A percentile compares a stretch with the other conserved stretches of the same genome.
These are phyloP conservation scores for Scaptomyza caliginosa DNA, from an alignment of 2,888 invertebrate species.

Conservation along the genomic window DNA sequence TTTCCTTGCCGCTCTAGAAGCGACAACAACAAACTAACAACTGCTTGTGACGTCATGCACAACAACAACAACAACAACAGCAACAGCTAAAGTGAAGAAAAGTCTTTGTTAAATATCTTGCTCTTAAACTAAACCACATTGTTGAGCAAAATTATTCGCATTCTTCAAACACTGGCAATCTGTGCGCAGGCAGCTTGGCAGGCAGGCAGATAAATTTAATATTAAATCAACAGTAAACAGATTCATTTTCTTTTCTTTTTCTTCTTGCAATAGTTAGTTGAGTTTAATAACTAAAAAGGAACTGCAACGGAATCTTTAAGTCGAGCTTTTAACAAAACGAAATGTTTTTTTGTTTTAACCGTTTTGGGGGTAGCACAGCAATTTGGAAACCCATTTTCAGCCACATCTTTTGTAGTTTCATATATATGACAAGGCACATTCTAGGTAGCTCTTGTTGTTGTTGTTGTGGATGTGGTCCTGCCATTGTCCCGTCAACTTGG, in stretches of 20 bases:
- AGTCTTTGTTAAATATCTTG: neutral
- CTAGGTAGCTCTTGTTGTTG: conserved; percentile 1
- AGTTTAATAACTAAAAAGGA: no score
- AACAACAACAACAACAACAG: no score
- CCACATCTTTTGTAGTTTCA: conserved; percentile 27
- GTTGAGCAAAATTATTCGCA: neutral
- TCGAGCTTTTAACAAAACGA: neutral
- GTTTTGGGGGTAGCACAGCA: conserved; percentile 31
- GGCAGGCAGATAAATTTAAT: neutral
- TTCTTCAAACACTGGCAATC: neutral
- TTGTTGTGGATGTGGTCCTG: conserved; percentile 11
- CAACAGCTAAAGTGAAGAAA: neutral
- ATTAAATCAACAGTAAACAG: neutral
- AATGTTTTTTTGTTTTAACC: conserved; percentile 3
- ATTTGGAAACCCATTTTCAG: conserved; percentile 13
- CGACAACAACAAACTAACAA: neutral
- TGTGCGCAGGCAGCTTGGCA: neutral
- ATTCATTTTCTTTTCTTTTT: neutral
- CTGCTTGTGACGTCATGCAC: neutral
- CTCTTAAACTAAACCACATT: neutral
- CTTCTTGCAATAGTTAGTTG: no score
- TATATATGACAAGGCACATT: conserved; percentile 67
- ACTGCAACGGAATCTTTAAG: neutral
- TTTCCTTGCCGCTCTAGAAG: no score
- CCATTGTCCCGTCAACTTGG: conserved; percentile 46